Conservation (phyloP, 2,797 vertebrate species). For the Chloroceryle amazona region DNA sequence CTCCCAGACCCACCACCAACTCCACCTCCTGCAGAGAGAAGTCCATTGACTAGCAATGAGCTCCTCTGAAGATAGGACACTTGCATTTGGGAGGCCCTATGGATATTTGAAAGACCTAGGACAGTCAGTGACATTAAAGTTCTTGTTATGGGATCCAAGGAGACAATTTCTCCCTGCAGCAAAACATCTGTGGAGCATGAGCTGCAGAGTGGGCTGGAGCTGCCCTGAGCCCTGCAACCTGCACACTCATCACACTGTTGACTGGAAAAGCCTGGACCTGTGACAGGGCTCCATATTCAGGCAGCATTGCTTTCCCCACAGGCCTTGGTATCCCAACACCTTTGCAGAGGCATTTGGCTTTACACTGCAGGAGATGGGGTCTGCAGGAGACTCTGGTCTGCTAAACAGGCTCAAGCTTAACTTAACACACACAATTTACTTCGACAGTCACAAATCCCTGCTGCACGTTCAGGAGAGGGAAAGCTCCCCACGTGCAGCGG, state of each 20-base stretch:
- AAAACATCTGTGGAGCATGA: neutral
- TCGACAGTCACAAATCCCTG: neutral
- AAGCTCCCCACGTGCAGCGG: accelerated
- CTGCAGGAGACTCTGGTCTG: neutral
- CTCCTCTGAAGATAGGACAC: neutral
- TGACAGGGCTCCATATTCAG: neutral
- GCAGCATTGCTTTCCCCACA: neutral
- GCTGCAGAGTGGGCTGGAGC: neutral
- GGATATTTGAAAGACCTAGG: neutral
- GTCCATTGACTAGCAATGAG: neutral
- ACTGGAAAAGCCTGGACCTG: accelerated
- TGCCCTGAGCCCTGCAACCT: neutral
- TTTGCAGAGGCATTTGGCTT: neutral
- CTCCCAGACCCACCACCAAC: neutral
- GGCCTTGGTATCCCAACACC: neutral
- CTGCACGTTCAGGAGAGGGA: neutral
- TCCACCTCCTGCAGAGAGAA: neutral
- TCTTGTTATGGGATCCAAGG: neutral
- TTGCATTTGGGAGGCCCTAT: neutral
- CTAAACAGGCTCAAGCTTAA: neutral
- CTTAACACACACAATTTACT: neutral
- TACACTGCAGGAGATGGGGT: neutral
- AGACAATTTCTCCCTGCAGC: neutral
- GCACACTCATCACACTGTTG: accelerated
- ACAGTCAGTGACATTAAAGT: neutral